These are phyloP conservation scores for Malurus splendens DNA, from an alignment of 2,797 vertebrate genomes.

Conservation along the genomic window DNA sequence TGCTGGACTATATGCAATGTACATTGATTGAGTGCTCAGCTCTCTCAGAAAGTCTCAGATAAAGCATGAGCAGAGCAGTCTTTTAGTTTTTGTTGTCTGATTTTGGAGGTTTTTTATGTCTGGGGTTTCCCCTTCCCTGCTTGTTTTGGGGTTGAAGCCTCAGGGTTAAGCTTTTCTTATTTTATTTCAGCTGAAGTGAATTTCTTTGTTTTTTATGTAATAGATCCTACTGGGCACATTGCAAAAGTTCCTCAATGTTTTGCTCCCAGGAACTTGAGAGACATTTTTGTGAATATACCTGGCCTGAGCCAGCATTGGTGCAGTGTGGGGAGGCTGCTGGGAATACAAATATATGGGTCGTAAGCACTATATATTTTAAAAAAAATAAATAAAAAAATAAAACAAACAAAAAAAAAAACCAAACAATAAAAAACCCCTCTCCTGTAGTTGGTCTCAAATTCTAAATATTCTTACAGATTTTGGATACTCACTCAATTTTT, in stretches of 20 bases:
- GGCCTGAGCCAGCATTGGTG: neutral
- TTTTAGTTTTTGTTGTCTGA: neutral
- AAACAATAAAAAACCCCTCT: neutral
- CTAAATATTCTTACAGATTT: neutral
- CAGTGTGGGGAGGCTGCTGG: neutral
- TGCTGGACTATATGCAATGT: neutral
- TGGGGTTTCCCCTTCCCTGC: neutral
- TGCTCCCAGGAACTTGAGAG: neutral
- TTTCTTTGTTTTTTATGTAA: neutral
- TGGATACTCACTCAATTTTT: neutral
- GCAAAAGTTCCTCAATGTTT: neutral
- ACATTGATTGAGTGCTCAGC: neutral
- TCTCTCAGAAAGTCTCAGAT: neutral
- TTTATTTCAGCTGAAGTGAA: neutral
- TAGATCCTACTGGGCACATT: neutral
- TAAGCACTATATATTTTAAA: neutral
- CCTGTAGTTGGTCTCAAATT: rapidly evolving
- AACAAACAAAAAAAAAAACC: neutral
- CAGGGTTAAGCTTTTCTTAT: neutral
- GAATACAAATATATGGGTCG: neutral
- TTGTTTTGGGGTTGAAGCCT: neutral
- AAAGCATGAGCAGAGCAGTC: neutral
- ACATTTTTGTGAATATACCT: neutral
- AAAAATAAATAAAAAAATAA: neutral
- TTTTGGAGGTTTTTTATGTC: neutral